phyloP scores from a whole-genome alignment of 2,797 vertebrate species.

The Characodon lateralis region DNA sequence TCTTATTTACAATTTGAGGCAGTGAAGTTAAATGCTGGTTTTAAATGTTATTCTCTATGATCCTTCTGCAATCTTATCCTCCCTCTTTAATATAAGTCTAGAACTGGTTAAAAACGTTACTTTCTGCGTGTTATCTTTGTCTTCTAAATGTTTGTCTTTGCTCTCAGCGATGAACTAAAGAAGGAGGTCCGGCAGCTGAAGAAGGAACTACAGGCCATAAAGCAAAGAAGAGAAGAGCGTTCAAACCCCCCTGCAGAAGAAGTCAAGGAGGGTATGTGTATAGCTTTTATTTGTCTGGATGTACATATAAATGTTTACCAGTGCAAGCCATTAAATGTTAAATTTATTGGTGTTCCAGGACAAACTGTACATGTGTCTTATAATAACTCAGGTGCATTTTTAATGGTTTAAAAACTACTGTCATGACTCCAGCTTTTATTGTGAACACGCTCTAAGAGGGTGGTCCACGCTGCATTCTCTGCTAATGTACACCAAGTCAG shows the following conservation, averaged over 20 bases:
- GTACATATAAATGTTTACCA: constrained; percentile 13
- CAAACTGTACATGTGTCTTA: constrained; percentile 13
- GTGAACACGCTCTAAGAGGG: constrained; percentile 46
- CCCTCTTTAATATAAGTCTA: constrained; percentile 8
- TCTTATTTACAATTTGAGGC: not conserved
- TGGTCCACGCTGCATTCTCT: constrained; percentile 62
- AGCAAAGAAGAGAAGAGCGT: constrained; percentile 87
- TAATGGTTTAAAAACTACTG: constrained; percentile 19
- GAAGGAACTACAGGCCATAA: constrained; percentile 92
- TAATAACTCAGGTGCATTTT: constrained; percentile 17
- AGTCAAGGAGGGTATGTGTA: constrained; percentile 82
- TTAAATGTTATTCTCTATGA: not conserved
- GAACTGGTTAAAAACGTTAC: not conserved
- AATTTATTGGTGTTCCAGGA: constrained; percentile 22
- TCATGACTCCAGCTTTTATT: constrained; percentile 15
- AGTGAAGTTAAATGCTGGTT: constrained; percentile 12
- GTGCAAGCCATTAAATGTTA: constrained; percentile 16
- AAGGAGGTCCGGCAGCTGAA: constrained; percentile 93
- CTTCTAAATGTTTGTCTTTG: constrained; percentile 47
- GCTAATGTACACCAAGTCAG: constrained; percentile 64
- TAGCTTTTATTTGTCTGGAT: constrained; percentile 9
- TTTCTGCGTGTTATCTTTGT: constrained; percentile 7
- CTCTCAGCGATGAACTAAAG: constrained; percentile 90
- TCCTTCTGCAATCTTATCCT: not conserved
- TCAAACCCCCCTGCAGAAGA: constrained; percentile 76